Evolutionary conservation across 2,888 invertebrate species (phyloP), one percentile per base, ranked within the genome.

Genomic region (Synergus itoensis): DNA sequence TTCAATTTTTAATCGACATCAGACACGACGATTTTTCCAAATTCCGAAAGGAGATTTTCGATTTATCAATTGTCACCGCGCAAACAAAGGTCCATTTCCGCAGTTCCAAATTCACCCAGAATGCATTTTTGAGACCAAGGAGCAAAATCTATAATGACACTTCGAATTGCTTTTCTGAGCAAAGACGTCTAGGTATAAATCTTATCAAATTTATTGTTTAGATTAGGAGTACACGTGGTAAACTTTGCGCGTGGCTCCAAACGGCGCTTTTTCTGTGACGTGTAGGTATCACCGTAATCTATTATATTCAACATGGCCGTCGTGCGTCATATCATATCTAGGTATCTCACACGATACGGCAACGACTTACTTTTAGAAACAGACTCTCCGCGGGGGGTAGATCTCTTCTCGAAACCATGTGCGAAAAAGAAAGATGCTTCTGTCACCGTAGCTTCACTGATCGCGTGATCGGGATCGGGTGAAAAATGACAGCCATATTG

Each of bases 91-190:
- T 64, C 77, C 73, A 76, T 65, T 82, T 81, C 82, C 81, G 62
- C 69, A 78, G 78, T 82, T 82, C 78, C 82, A 45, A 78, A 76
- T 79, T 78, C 73, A 82, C 82, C 81, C 78, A 81, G 67, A 82
- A 82, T 82, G 82, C 82, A 82, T 79, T 82, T 79, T 73, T 28
- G 14, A 48, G 67, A 77, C n/a, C 62, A 18, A 62, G 76, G 43
- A 77, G 79, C 63, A 81, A 78, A 81, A 79, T 82, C 79, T 78
- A 81, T 77, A 78, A 80, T 60, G 77, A 73, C 48, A 65, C 48
- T 67, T 48, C 12, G 48, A 76, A 28, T 65, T 64, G 40, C 40
- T 53, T 43, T 48, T 11, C 0, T 18, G 11, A 53, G 18, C 7
- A 64, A 53, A n/a, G 18, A n/a, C 16, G 12, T 5, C 62, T 28